Conservation (phyloP, 2,888 invertebrate species). For the Thyatira batis region DNA sequence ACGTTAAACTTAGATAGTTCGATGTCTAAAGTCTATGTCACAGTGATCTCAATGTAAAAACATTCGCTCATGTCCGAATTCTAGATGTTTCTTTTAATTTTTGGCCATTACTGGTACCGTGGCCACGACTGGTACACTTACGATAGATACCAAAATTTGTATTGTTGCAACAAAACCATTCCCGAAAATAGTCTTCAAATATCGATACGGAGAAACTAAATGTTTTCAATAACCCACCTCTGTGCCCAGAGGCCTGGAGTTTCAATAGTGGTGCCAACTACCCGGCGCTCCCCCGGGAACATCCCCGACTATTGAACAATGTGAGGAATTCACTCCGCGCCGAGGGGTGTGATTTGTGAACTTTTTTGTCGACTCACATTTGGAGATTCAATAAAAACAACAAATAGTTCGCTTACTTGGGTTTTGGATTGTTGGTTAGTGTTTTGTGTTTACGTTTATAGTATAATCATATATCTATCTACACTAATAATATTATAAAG, state of each 20-base stretch:
- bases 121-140: no score
- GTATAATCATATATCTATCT: neutral
- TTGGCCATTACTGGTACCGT: no score
- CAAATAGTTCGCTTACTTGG: neutral
- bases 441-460: neutral
- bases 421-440: neutral
- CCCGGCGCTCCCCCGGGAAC: neutral
- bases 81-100: no score
- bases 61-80: no score
- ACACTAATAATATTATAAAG: no score
- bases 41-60: no score
- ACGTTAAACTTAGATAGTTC: no score
- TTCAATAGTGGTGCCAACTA: neutral
- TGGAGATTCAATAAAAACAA: neutral
- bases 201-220: slow-evolving; percentile 30
- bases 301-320: neutral
- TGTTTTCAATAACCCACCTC: slow-evolving; percentile 22
- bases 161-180: neutral
- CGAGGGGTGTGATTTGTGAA: neutral
- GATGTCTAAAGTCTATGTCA: no score
- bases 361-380: neutral
- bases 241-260: neutral
- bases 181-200: slow-evolving; percentile 13
- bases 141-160: no score
- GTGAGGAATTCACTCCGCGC: neutral